Evolutionary conservation across 2,888 invertebrate genomes (phyloP), one percentile per base, ranked within the genome.

Genomic region (Andrena fulva): DNA sequence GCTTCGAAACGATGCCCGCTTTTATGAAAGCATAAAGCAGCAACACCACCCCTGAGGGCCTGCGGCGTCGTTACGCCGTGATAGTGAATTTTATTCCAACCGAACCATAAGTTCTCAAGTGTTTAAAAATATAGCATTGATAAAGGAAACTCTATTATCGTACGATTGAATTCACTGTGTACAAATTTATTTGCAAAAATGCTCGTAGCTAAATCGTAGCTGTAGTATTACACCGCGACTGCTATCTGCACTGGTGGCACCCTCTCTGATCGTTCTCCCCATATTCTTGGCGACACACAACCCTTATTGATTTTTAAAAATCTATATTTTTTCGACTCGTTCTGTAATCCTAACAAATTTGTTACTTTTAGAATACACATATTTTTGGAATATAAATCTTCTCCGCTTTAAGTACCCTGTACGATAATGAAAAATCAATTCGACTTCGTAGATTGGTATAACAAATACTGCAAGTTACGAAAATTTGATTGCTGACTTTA

Each of bases 261-360:
- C 87, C 74, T 87, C 87, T 87, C 2, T 75, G 33, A 24, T 24
- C 42, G 48, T 1, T 35, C 8, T 24, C 31, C 24, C 24, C 8
- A 87, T 56, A 70, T 77, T 68, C 72, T 8, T 67, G 33, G 29
- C 10, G 48, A 31, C 27, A 24, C 42, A 16, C 4, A n/a, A 6
- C 33, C 52, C 42, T 50, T 82, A 87, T 84, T 86, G 86, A 88
- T 88, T 72, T 80, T 69, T 35, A 7, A 56, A 78, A 78, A 33
- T 67, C 29, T 71, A 69, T 70, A 16, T 31, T 66, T 52, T 2
- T 12, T 56, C 60, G 10, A 16, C 56, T 27, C 29, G 29, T 63
- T 33, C 10, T 10, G 0, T 1, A 24, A 16, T 6, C 16, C 31
- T 31, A 10, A n/a, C 8, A 12, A 52, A 12, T 42, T 48, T 48